Percentiles rank a stretch among this genome's conserved stretches.
Evolutionary conservation across 2,888 invertebrate species (phyloP).

Genomic region (Andricus quercusramuli): DNA sequence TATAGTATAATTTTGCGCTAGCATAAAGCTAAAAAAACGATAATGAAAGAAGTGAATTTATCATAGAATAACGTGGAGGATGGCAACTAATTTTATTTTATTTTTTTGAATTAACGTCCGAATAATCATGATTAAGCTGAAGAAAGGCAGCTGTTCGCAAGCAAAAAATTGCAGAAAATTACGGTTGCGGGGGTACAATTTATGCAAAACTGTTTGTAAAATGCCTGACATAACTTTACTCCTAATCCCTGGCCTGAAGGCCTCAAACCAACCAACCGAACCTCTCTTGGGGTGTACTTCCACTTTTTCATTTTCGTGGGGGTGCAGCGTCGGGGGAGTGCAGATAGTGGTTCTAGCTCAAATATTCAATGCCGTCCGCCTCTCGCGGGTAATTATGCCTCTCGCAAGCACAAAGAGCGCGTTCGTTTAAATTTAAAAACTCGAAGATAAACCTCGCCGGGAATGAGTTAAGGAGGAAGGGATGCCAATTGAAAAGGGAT

Average conservation of each 20-base stretch:
- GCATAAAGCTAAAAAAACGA: not conserved
- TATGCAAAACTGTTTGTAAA: slow-evolving; percentile 75
- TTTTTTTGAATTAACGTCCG: slow-evolving; percentile 60
- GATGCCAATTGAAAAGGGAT: slow-evolving; percentile 9
- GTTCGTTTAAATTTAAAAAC: slow-evolving; percentile 68
- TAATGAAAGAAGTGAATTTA: not conserved
- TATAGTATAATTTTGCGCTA: too few relatives aligned
- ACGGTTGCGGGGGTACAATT: slow-evolving; percentile 54
- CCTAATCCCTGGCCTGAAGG: slow-evolving; percentile 66
- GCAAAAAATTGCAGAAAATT: slow-evolving; percentile 36
- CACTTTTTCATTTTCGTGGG: slow-evolving; percentile 10
- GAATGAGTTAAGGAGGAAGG: not conserved
- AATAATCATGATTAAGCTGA: slow-evolving; percentile 66
- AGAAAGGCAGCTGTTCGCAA: slow-evolving; percentile 54
- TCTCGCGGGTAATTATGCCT: slow-evolving; percentile 71
- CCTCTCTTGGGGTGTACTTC: slow-evolving; percentile 14
- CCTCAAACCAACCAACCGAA: slow-evolving; percentile 28
- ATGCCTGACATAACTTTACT: slow-evolving; percentile 72
- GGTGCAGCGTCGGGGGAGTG: not conserved
- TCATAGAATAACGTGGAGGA: not conserved
- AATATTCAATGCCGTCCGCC: slow-evolving; percentile 70
- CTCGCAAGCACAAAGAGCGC: slow-evolving; percentile 64
- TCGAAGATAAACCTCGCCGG: slow-evolving; percentile 59
- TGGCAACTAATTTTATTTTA: not conserved
- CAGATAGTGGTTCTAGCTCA: slow-evolving; percentile 56